A percentile compares a stretch with the other conserved stretches of the same genome.
These are phyloP conservation scores for Epizoanthus fatuus DNA, from an alignment of 92 coral and sea anemone genomes.

Conservation along the genomic window DNA sequence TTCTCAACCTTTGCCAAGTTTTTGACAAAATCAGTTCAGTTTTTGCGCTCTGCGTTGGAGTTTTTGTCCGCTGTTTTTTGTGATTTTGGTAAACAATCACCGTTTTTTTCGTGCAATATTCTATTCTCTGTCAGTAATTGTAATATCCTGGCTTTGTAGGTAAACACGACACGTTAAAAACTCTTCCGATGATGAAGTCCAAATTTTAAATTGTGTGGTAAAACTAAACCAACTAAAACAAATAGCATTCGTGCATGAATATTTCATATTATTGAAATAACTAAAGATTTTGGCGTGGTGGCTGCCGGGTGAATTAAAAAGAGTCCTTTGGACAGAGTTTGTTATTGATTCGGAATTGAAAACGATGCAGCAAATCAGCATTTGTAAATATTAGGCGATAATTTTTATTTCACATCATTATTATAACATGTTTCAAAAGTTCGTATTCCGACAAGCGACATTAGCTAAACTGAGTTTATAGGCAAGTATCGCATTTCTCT, in stretches of 20 bases:
- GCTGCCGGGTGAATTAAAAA: background rate
- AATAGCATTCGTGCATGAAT: background rate
- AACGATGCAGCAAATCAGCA: background rate
- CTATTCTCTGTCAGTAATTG: slow-evolving; percentile 3
- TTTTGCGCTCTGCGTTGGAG: background rate
- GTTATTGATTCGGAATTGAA: background rate
- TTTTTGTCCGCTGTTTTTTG: slow-evolving; percentile 6
- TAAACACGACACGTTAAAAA: slow-evolving; percentile 12
- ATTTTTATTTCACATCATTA: background rate
- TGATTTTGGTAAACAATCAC: slow-evolving; percentile 10
- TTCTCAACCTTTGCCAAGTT: background rate
- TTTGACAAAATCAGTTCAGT: background rate
- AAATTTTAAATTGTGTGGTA: slow-evolving; percentile 18
- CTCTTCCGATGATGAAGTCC: slow-evolving; percentile 24
- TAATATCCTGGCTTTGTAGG: background rate
- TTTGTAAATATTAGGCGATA: background rate
- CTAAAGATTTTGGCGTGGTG: background rate
- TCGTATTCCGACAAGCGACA: background rate
- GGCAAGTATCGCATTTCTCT: background rate
- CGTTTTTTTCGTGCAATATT: slow-evolving; percentile 15
- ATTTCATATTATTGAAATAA: background rate
- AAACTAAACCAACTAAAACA: background rate
- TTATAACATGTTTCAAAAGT: background rate
- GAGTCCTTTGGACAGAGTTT: background rate
- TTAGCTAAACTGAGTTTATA: background rate